A percentile compares a stretch with the other conserved stretches of the same genome.
phyloP scores from a whole-genome alignment of 2,113 vertebrate species.

The Colius striatus region DNA sequence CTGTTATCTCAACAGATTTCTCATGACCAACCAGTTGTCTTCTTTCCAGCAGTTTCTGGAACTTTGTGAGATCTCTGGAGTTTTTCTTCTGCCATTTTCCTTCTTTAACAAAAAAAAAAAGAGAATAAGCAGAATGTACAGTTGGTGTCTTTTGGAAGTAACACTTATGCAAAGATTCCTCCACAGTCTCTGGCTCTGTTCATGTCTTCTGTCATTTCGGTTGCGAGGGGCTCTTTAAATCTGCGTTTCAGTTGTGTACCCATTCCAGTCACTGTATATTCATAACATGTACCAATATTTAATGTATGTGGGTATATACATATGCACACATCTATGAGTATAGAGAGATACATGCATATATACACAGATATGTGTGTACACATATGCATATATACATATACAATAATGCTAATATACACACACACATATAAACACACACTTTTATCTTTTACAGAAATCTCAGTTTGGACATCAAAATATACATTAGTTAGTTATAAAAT shows the following conservation, averaged over 20 bases:
- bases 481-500: conserved; percentile 81
- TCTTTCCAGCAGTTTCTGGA: conserved; percentile 40
- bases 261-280: conserved; percentile 42
- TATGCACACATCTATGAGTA: conserved; percentile 62
- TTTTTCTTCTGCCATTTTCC: conserved; percentile 64
- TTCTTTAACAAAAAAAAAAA: conserved; percentile 50
- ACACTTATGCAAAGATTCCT: conserved; percentile 41
- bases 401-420: conserved; percentile 62
- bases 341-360: conserved; percentile 49
- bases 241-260: conserved; percentile 13
- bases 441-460: conserved; percentile 77
- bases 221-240: conserved; percentile 42
- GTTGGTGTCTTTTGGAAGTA: conserved; percentile 32
- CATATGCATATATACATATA: conserved; percentile 70
- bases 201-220: conserved; percentile 4
- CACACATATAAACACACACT: conserved; percentile 71
- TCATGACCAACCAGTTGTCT: conserved; percentile 28
- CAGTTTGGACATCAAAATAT: conserved; percentile 82
- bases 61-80: conserved; percentile 14
- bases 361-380: conserved; percentile 68
- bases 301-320: conserved; percentile 30
- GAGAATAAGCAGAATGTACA: conserved; percentile 60
- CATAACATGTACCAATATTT: background rate
- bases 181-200: background rate
- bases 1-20: conserved; percentile 44